Evolutionary conservation across 2,888 invertebrate species (phyloP), one percentile per base, ranked within the genome.

Genomic region (Xanthia icteritia): DNA sequence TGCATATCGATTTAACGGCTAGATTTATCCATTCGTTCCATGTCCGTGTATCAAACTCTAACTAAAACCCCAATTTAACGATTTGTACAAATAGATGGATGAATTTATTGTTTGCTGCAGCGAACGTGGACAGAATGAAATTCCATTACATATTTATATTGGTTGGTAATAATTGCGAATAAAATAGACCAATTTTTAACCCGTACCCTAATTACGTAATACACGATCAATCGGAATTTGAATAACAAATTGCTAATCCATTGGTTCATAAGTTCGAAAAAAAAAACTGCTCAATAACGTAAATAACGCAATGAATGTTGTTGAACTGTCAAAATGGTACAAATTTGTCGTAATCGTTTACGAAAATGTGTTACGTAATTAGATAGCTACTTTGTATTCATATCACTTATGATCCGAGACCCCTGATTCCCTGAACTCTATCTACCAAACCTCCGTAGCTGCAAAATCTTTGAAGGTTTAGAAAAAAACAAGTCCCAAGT

Each of bases 1-100:
- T 96, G 96, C 96, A 96, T 96, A 96, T 96, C 95, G 95, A 92
- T 94, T 94, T 94, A 95, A 94, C 95, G 92, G 94, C 94, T 96
- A 96, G 95, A 96, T 96, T 96, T 96, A 96, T 96, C 94, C 93
- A 93, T 94, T 93, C 93, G 93, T 93, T 94, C 91, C 91, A 92
- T 93, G 94, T 94, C 93, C 92, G 91, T 89, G 91, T 94, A 94
- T 94, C 92, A 93, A 94, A 94, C 91, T 91, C 92, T 91, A 91
- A 91, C 92, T 94, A 92, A 93, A 94, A 94, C 92, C 92, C 92
- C 89, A 89, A 90, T 91, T 90, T 90, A 90, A 89, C 88, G 85
- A 87, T 88, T 88, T 88, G 87, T 87, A 87, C 82, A 85, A 86
- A 87, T 82, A 82, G 84, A 87, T 89, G 86, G 85, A 87, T 86